phyloP scores from a whole-genome alignment of 2,888 invertebrate species.

The Macropis europaea region DNA sequence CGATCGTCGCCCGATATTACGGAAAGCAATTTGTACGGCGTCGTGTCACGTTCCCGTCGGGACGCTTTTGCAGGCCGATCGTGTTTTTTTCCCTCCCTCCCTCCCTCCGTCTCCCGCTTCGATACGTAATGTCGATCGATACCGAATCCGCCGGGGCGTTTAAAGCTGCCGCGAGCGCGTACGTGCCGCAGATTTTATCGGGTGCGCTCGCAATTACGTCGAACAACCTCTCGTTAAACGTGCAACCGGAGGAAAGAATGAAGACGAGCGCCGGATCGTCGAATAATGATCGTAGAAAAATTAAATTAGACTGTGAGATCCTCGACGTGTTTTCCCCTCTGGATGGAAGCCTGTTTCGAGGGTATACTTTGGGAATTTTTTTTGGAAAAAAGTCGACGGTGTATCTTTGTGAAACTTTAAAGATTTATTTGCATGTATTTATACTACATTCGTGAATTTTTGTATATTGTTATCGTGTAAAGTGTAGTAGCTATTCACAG shows the following conservation, averaged over 20 bases:
- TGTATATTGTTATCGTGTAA: too few species aligned
- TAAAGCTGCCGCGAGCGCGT: constrained; percentile 5
- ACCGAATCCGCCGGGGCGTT: background rate
- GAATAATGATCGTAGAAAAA: background rate
- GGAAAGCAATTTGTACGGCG: constrained; percentile 40
- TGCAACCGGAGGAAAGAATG: background rate
- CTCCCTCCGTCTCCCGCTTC: background rate
- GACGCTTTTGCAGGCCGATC: constrained; percentile 11
- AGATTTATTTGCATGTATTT: too few species aligned
- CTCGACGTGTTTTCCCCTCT: too few species aligned
- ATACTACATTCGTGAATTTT: too few species aligned
- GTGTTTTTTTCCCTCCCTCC: background rate
- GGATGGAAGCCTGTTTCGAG: too few species aligned
- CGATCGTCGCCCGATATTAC: constrained; percentile 41
- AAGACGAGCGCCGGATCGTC: background rate
- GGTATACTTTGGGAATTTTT: too few species aligned
- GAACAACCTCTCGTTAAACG: background rate
- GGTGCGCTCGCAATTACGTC: background rate
- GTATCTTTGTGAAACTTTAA: too few species aligned
- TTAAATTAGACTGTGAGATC: too few species aligned
- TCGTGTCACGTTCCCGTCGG: constrained; percentile 22
- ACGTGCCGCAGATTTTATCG: constrained; percentile 31
- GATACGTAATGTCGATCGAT: constrained; percentile 11
- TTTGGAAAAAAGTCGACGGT: too few species aligned
- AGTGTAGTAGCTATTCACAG: too few species aligned